These are phyloP conservation scores for Paralichthys olivaceus DNA, from an alignment of 2,113 vertebrate species.

Conservation along the genomic window DNA sequence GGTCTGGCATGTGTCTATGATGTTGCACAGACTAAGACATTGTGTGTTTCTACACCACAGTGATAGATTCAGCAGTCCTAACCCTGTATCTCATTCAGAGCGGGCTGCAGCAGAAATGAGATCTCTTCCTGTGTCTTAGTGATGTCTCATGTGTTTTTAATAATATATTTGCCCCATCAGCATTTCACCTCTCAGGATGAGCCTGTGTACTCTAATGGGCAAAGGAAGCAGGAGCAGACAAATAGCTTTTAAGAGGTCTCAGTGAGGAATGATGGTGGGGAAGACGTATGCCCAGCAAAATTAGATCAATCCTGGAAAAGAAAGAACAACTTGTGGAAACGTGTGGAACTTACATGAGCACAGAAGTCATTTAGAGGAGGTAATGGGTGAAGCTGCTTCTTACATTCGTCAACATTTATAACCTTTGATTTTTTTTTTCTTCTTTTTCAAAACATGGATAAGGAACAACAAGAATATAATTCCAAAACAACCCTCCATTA, in stretches of 20 bases:
- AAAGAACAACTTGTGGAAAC: conserved; percentile 17
- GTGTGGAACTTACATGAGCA: conserved; percentile 32
- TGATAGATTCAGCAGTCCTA: conserved; percentile 15
- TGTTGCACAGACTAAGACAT: background rate
- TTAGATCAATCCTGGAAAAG: conserved; percentile 29
- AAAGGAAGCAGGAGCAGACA: conserved; percentile 52
- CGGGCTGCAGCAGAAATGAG: conserved; percentile 34
- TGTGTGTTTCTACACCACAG: background rate
- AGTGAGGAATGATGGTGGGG: conserved; percentile 41
- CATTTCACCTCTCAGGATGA: conserved; percentile 59
- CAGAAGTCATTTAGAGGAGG: conserved; percentile 15
- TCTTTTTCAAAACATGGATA: conserved; percentile 1
- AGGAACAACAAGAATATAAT: background rate
- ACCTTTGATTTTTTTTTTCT: background rate
- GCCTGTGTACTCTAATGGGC: conserved; percentile 47
- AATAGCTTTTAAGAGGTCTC: conserved; percentile 65
- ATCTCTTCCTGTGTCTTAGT: conserved; percentile 16
- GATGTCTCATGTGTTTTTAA: conserved; percentile 75
- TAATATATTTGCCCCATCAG: conserved; percentile 78
- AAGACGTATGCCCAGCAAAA: conserved; percentile 63
- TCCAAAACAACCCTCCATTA: background rate
- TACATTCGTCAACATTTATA: conserved; percentile 4
- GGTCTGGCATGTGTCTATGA: conserved; percentile 11
- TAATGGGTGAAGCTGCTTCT: background rate
- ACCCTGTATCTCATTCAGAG: conserved; percentile 37